Percentiles rank a stretch among this genome's conserved stretches.
These are phyloP conservation scores for Molanna angustata DNA, from an alignment of 2,888 invertebrate species.

Conservation along the genomic window DNA sequence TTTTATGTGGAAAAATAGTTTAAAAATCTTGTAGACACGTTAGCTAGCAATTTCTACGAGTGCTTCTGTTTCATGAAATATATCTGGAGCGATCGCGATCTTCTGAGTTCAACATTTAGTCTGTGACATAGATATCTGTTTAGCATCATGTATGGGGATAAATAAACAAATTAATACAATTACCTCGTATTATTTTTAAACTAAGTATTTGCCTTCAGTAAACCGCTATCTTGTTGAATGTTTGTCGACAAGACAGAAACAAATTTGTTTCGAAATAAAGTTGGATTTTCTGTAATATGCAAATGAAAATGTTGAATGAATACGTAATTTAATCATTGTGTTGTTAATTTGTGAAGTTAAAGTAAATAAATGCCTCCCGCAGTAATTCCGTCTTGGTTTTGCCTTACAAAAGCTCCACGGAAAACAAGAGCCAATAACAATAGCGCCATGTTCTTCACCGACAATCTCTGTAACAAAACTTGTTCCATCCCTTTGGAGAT, in stretches of 20 bases:
- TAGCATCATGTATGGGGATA: no score
- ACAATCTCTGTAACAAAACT: slow-evolving; percentile 21
- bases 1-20: no score
- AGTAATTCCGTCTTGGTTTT: slow-evolving; percentile 14
- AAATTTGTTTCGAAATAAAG: slow-evolving; percentile 14
- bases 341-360: slow-evolving; percentile 21
- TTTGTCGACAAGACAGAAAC: background rate
- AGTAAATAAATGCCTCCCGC: slow-evolving; percentile 18
- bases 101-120: no score
- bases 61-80: no score
- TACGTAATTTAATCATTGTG: slow-evolving; percentile 19
- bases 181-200: no score
- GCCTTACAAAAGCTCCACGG: slow-evolving; percentile 17
- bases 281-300: slow-evolving; percentile 15
- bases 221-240: background rate
- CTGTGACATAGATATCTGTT: no score
- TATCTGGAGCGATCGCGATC: no score
- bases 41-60: no score
- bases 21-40: no score
- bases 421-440: slow-evolving; percentile 25
- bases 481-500: slow-evolving; percentile 26
- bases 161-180: no score
- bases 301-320: slow-evolving; percentile 21
- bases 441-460: slow-evolving; percentile 23
- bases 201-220: background rate